Conservation (phyloP, 2,797 vertebrate genomes). For the Centropyge bicolor region DNA sequence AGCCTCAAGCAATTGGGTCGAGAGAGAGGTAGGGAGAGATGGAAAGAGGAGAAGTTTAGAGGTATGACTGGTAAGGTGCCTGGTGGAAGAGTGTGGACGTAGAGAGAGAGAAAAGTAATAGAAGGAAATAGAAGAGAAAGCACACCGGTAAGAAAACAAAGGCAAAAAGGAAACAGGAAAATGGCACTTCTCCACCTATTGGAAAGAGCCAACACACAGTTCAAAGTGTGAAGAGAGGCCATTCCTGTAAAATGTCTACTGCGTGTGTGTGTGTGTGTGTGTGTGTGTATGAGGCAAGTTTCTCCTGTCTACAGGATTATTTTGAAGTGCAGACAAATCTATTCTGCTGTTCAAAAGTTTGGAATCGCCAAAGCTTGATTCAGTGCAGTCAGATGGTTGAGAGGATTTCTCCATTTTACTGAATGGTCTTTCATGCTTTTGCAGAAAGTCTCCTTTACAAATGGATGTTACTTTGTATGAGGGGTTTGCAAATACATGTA, state of each 20-base stretch:
- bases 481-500: not conserved
- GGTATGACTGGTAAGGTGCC: slow-evolving; percentile 16
- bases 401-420: not conserved
- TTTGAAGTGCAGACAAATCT: not conserved
- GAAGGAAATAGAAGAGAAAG: slow-evolving; percentile 17
- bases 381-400: not conserved
- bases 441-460: not conserved
- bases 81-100: not conserved
- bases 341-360: not conserved
- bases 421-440: not conserved
- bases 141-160: not conserved
- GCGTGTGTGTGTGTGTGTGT: not conserved
- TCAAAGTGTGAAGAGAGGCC: not conserved
- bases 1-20: slow-evolving; percentile 72
- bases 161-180: not conserved
- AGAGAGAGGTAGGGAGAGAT: slow-evolving; percentile 23
- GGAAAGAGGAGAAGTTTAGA: slow-evolving; percentile 1
- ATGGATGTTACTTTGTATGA: not conserved
- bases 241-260: not conserved
- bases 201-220: not conserved
- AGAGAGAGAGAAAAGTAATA: slow-evolving; percentile 14
- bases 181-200: slow-evolving; percentile 8
- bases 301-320: too few relatives aligned
- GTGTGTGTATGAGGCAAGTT: not conserved
- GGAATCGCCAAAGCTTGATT: not conserved